Evolutionary conservation across 1,140 invertebrate genomes (phyloP), one percentile per base, ranked within the genome.

Genomic region (Heliconius nattereri): DNA sequence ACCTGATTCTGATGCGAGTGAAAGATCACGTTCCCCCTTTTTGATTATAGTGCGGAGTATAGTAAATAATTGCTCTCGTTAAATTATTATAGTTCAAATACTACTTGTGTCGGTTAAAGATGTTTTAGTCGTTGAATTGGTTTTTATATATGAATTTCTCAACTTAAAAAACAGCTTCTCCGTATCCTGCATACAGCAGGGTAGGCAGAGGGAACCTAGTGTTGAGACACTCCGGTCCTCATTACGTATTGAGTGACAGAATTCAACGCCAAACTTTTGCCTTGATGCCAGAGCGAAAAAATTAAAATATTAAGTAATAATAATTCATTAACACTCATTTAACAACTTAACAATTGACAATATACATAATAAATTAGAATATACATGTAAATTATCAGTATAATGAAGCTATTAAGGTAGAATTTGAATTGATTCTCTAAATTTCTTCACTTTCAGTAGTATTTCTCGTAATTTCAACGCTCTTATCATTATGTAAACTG

Each of bases 41-140:
- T 81, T 87, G 88, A 88, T 90, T 89, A 89, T 84, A 85, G 82
- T 82, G 85, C 82, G 83, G 80, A 85, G 79, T 84, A 85, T 76
- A 82, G 81, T 82, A 82, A 82, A 87, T 90, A 89, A 89, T 87
- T 86, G 83, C 80, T 80, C 85, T 88, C 84, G 85, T 90, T 89
- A 86, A 85, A 85, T 84, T 85, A 85, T 88, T 88, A 86, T 82
- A 83, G 71, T 81, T 86, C 52, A 76, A 84, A 80, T 80, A 78
- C 70, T n/a, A 77, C 37, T 73, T 45, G 37, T 29, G 57, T 32
- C 78, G 66, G 72, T 74, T 54, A 74, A 52, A 26, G 2, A n/a
- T 57, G 11, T 45, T 74, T 70, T 75, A 66, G 23, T 75, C 13
- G 13, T 71, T 26, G 32, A 54, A 72, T 37, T 20, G 37, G 72